These are phyloP conservation scores for Brotogeris chrysoptera DNA, from an alignment of 2,797 vertebrate genomes.

Conservation along the genomic window DNA sequence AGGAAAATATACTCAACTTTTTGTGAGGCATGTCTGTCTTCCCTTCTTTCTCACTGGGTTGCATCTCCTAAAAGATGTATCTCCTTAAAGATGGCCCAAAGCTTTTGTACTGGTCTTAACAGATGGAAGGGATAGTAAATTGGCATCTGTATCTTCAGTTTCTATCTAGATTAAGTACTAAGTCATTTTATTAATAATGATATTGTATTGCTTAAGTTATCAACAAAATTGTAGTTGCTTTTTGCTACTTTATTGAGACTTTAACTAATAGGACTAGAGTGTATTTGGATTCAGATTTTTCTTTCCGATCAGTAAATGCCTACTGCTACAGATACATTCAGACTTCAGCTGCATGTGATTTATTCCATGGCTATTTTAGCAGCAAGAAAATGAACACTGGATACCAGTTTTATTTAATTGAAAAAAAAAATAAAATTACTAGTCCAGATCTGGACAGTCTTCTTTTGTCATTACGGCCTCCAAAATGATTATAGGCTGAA, in stretches of 20 bases:
- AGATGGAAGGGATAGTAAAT: not conserved
- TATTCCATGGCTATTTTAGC: not conserved
- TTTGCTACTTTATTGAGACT: not conserved
- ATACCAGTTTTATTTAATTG: not conserved
- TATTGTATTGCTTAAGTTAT: not conserved
- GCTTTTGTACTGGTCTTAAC: not conserved
- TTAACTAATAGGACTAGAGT: not conserved
- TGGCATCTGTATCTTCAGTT: not conserved
- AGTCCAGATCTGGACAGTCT: conserved; percentile 13
- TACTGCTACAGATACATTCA: not conserved
- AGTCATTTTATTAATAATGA: not conserved
- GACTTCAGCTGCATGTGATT: not conserved
- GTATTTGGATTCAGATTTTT: not conserved
- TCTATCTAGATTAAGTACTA: not conserved
- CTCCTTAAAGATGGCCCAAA: not conserved
- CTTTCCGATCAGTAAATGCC: not conserved
- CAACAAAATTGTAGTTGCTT: not conserved
- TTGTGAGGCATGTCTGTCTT: not conserved
- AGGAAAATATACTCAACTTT: not conserved
- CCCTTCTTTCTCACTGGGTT: not conserved
- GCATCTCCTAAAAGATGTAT: not conserved
- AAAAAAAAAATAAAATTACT: not conserved
- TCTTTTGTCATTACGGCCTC: conserved; percentile 48
- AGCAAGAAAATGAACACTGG: conserved; percentile 12
- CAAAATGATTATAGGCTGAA: conserved; percentile 36